Evolutionary conservation across 2,888 invertebrate genomes (phyloP), one percentile per base, ranked within the genome.

Genomic region (Tanypteryx hageni): DNA sequence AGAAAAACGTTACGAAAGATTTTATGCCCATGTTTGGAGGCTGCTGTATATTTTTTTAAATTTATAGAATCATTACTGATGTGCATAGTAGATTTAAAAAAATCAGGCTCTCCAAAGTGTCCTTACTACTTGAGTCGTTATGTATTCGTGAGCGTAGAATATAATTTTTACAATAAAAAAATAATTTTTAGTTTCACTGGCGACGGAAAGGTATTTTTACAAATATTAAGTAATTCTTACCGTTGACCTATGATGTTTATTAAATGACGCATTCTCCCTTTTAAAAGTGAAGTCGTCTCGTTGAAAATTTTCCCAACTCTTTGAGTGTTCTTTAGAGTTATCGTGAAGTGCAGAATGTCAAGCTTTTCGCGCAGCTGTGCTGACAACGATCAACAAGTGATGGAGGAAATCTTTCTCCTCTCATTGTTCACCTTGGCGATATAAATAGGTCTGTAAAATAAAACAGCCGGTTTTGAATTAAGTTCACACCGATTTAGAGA

Each of bases 331-430:
- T 44, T 44, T 44, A 44, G 44, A 44, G 5, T 16, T 68, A 7
- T 68, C 18, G 1, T 68, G 13, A n/a, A 68, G 68, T 18, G 22
- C 68, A 68, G n/a, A 68, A 4, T 68, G 68, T 68, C 68, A 68
- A 5, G 3, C 5, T n/a, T 18, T n/a, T 64, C 64, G 18, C 22
- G 18, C 10, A 68, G 18, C 18, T n/a, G 7, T 16, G 18, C 68
- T n/a, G 68, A 68, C n/a, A 68, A 18, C 13, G 68, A 68, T 18
- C 68, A 68, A 68, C 68, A 68, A 68, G 68, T 68, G 68, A 68
- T 9, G 68, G 18, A 22, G 22, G 5, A 1, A 22, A 5, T 3
- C 18, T 68, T 68, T 1, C 68, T 68, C 68, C 8, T 44, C 44
- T 44, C 5, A 5, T 3, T 8, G n/a, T n/a, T 68, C 18, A 68